A percentile compares a stretch with the other conserved stretches of the same genome.
Evolutionary conservation across 1,140 invertebrate species (phyloP).

Genomic region (Brachionus rubens): DNA sequence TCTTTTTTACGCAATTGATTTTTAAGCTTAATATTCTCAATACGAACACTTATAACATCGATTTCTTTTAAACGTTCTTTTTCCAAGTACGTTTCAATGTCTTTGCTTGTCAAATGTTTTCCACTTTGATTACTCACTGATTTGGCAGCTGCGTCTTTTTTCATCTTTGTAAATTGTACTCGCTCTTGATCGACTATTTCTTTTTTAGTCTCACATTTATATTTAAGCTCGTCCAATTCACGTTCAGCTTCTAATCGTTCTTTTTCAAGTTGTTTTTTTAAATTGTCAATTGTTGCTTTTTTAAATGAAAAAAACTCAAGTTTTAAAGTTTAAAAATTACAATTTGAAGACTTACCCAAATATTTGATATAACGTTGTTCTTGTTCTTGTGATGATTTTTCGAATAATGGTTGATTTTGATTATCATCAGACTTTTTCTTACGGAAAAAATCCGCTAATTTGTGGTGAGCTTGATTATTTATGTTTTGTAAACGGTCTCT

Average conservation of each 20-base stretch:
- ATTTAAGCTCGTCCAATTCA: conserved; percentile 48
- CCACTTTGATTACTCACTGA: conserved; percentile 6
- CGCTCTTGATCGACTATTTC: conserved; percentile 49
- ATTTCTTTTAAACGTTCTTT: conserved; percentile 51
- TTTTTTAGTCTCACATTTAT: conserved; percentile 56
- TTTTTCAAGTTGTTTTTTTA: conserved; percentile 7
- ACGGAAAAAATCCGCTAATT: conserved; percentile 58
- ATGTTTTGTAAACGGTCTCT: conserved; percentile 55
- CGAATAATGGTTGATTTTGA: conserved; percentile 52
- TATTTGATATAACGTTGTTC: conserved; percentile 60
- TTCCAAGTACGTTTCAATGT: conserved; percentile 9
- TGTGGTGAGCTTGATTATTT: conserved; percentile 57
- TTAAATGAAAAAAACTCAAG: neutral
- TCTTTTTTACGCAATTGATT: conserved; percentile 60
- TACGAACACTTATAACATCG: conserved; percentile 56
- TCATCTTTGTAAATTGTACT: conserved; percentile 6
- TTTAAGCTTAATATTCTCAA: conserved; percentile 60
- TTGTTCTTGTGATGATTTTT: conserved; percentile 58
- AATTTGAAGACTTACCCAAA: conserved; percentile 53
- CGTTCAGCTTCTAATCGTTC: conserved; percentile 16
- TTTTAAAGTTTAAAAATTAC: conserved; percentile 12
- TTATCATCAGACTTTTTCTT: conserved; percentile 58
- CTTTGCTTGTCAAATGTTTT: neutral
- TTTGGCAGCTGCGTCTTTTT: neutral
- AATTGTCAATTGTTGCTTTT: conserved; percentile 28